phyloP scores from a whole-genome alignment of 2,888 invertebrate genomes.

The Chironomus riparius region DNA sequence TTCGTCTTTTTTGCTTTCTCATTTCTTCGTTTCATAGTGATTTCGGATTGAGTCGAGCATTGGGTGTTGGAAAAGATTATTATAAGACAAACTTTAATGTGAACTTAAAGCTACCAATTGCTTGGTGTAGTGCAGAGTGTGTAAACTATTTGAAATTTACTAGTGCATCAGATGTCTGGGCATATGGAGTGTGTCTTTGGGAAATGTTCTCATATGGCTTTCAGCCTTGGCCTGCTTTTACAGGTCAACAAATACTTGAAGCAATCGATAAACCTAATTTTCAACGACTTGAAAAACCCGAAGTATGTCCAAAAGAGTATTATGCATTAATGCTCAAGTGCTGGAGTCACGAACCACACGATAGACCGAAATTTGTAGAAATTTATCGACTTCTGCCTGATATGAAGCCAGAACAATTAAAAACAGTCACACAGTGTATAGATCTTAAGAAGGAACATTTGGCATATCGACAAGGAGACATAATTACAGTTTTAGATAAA shows the following conservation, averaged over 20 bases:
- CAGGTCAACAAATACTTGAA: slow-evolving; percentile 88
- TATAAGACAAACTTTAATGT: slow-evolving; percentile 98
- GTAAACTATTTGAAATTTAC: slow-evolving; percentile 94
- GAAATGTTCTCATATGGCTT: slow-evolving; percentile 99
- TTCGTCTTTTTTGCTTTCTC: no score
- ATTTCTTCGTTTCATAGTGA: slow-evolving; percentile 44
- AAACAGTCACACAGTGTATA: slow-evolving; percentile 54
- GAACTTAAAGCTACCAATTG: slow-evolving; percentile 92
- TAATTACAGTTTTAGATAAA: slow-evolving; percentile 87
- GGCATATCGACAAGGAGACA: slow-evolving; percentile 76
- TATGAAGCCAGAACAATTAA: slow-evolving; percentile 86
- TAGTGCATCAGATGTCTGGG: slow-evolving; percentile 96
- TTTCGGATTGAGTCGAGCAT: slow-evolving; percentile 88
- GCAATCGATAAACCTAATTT: slow-evolving; percentile 89
- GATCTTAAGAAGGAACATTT: slow-evolving; percentile 60
- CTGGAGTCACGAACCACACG: slow-evolving; percentile 87
- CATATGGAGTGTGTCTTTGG: slow-evolving; percentile 97
- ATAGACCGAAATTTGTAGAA: slow-evolving; percentile 84
- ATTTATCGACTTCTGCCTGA: slow-evolving; percentile 69
- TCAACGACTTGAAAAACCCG: slow-evolving; percentile 83
- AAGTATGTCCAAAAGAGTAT: slow-evolving; percentile 89
- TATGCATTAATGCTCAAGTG: slow-evolving; percentile 89
- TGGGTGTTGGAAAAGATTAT: slow-evolving; percentile 97
- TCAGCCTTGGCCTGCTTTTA: slow-evolving; percentile 95
- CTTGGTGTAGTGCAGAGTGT: slow-evolving; percentile 99